These are phyloP conservation scores for Chionis minor DNA, from an alignment of 2,113 vertebrate species.

Conservation along the genomic window DNA sequence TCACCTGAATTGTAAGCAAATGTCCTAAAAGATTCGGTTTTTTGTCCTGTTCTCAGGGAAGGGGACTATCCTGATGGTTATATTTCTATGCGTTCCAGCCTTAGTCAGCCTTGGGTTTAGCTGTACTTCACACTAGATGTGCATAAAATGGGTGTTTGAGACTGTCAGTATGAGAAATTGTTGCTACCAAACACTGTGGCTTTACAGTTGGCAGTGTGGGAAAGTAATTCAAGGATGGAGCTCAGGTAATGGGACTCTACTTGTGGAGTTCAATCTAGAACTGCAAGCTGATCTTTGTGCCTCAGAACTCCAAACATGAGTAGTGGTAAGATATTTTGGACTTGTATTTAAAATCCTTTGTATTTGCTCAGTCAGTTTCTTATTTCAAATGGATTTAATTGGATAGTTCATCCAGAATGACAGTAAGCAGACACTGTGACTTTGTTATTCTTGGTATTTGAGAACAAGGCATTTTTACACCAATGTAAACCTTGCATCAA, in stretches of 20 bases:
- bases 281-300: not conserved
- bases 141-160: not conserved
- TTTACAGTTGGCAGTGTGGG: not conserved
- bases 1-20: not conserved
- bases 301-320: not conserved
- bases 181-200: not conserved
- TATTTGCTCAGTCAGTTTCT: not conserved
- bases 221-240: not conserved
- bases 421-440: not conserved
- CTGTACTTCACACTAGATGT: not conserved
- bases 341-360: not conserved
- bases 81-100: not conserved
- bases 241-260: not conserved
- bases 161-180: not conserved
- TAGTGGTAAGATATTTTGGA: not conserved
- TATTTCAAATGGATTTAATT: not conserved
- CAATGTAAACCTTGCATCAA: not conserved
- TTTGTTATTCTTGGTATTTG: not conserved
- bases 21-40: not conserved
- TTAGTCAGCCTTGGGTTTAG: not conserved
- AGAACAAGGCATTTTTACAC: not conserved
- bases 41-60: not conserved
- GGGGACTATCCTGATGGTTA: not conserved
- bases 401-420: not conserved
- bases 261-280: not conserved